Base-by-base conservation (phyloP, 2,113 vertebrate species). In the Polyodon spathula region DNA sequence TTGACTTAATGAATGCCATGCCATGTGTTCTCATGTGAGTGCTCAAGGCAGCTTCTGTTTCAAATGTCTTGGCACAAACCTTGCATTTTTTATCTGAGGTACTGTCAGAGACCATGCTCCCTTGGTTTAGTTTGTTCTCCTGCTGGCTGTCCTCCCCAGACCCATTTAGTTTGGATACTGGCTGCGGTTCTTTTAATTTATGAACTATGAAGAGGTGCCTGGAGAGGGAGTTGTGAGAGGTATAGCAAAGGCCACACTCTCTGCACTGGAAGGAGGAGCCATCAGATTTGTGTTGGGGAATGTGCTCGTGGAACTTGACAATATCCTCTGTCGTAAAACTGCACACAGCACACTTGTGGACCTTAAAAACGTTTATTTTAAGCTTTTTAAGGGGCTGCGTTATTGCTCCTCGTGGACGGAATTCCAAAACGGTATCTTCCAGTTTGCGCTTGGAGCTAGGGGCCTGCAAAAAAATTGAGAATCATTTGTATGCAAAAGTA, bases 1-100 rank as follows among this genome's bases (percentile, higher is more conserved):
- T 99, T 27, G 96, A 92, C 66, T 93, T 97, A n/a, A 99, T 99
- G 78, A 99, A 99, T 60, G 96, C 96, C 96, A 99, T 99, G 68
- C 96, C 96, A 1, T 99, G 96, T 40, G 96, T 99, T 85, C 96
- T 84, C 95, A 99, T 97, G 81, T 99, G 96, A 4, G 92, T 95
- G 61, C 97, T 98, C 78, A 99, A 87, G 76, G 88, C 88, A 38
- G 89, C 93, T 78, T 97, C 95, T 0, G 92, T 92, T 74, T 99
- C 96, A 58, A 99, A 99, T 14, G 80, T 88, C 73, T 93, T 98
- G 5, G 88, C 83, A 0, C 96, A 99, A 62, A 99, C 96, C 76
- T 94, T 96, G 81, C 96, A 99, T 37, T 88, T 90, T 2, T 88
- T 81, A 55, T 88, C 95, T 0, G 86, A 87, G 0, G 65, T 69